These are phyloP conservation scores for Aythya fuligula DNA, from an alignment of 2,797 vertebrate species.

Conservation along the genomic window DNA sequence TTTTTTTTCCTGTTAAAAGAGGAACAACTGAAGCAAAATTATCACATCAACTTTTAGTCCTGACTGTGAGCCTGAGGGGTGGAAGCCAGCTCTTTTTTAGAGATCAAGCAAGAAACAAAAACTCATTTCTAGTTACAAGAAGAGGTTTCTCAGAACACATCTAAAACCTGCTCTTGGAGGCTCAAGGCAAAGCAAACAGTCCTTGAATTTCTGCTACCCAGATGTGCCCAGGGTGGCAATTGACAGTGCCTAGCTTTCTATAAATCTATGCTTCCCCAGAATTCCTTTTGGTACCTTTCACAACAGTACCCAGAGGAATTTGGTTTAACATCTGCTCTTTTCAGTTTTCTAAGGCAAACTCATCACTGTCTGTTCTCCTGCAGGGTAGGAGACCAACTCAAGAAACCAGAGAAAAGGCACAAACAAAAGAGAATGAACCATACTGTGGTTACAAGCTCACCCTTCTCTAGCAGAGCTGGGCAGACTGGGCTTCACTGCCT, in stretches of 20 bases:
- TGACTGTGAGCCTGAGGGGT: neutral
- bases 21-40: neutral
- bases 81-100: neutral
- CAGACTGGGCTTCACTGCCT: accelerated
- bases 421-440: neutral
- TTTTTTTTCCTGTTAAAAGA: neutral
- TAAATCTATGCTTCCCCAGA: neutral
- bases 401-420: neutral
- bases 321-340: neutral
- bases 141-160: accelerated
- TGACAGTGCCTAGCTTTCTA: neutral
- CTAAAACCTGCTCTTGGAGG: neutral
- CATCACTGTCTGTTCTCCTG: neutral
- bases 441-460: neutral
- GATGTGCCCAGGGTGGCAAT: neutral
- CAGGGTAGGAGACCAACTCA: neutral
- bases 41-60: neutral
- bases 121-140: neutral
- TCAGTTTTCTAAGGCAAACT: neutral
- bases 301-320: neutral
- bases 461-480: neutral
- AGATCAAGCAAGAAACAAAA: neutral
- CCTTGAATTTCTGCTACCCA: neutral
- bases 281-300: neutral
- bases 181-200: accelerated